Conservation (phyloP, 2,797 vertebrate genomes). For the Urocyon cinereoargenteus region DNA sequence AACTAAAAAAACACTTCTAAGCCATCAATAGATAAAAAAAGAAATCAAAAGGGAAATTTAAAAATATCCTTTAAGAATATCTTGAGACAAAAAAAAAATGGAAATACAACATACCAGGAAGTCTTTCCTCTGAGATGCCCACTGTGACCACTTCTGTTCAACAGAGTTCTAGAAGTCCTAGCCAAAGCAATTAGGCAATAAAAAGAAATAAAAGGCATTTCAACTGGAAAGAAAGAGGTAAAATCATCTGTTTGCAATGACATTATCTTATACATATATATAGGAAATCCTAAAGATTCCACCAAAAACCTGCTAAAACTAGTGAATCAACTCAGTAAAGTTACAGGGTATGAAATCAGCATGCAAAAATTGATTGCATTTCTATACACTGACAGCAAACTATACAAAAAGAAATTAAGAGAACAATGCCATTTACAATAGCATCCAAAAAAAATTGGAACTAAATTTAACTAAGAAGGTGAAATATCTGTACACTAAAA, state of each 20-base stretch:
- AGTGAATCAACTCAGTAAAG: background rate
- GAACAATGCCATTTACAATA: background rate
- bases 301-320: background rate
- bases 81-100: background rate
- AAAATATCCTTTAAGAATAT: background rate
- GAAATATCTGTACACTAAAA: background rate
- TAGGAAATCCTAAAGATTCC: background rate
- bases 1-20: background rate
- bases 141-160: background rate
- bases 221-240: background rate
- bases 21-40: background rate
- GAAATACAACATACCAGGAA: background rate
- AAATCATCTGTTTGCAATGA: background rate
- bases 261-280: background rate
- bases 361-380: background rate
- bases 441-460: background rate
- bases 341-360: background rate
- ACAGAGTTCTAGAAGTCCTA: background rate
- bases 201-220: background rate
- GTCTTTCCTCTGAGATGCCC: background rate
- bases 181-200: background rate
- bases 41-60: background rate
- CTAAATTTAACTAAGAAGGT: background rate
- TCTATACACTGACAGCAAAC: background rate
- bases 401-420: background rate